Evolutionary conservation across 2,797 vertebrate genomes (phyloP).

Genomic region (Chrysocyon brachyurus): DNA sequence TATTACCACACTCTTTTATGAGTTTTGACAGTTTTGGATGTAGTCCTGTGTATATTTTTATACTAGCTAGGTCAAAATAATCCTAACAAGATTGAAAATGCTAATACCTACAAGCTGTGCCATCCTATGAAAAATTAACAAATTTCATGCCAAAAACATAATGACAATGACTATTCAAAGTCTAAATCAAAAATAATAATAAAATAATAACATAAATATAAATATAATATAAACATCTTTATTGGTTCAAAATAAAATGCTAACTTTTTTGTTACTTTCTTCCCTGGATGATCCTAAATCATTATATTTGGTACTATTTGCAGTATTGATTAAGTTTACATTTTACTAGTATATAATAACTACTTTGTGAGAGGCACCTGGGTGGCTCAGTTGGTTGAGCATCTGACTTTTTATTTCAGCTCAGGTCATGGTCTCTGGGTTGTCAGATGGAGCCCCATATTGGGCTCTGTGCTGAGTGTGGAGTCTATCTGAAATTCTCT

Average conservation of each 20-base stretch:
- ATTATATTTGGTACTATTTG: neutral
- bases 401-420: neutral
- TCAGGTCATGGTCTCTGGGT: neutral
- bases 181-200: neutral
- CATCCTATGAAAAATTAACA: neutral
- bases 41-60: neutral
- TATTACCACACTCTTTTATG: neutral
- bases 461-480: neutral
- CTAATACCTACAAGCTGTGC: neutral
- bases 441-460: neutral
- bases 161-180: neutral
- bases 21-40: neutral
- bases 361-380: neutral
- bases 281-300: neutral
- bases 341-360: neutral
- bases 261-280: slow-evolving; percentile 28
- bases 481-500: neutral
- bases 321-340: neutral
- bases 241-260: slow-evolving; percentile 14
- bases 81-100: slow-evolving; percentile 30
- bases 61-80: slow-evolving; percentile 31
- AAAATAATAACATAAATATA: neutral
- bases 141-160: neutral
- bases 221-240: neutral
- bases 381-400: neutral